Evolutionary conservation across 2,888 invertebrate species (phyloP), one percentile per base, ranked within the genome.

Genomic region (Amorpha juglandis): DNA sequence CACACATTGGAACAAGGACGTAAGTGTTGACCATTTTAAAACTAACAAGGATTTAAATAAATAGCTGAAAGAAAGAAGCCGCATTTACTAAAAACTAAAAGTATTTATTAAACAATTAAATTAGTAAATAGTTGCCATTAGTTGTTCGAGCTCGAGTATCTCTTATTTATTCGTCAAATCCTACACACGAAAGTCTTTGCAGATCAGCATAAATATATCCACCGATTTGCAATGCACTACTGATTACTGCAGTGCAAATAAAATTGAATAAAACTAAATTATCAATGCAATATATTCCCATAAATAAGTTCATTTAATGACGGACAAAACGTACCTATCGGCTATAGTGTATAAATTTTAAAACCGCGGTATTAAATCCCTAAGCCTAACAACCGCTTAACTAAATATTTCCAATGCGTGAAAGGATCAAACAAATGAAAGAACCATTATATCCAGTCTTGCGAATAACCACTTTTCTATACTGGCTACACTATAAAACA

Each of bases 381-480:
- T 27, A 27, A 27, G 27, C 4, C 27, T 3, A 27, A 27, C 27
- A 27, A 1, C 4, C 16, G 48, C n/a, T 38, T 35, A 38, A n/a
- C n/a, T n/a, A 38, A 35, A 53, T n/a, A 19, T 27, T 45, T 38
- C 47, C 27, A 55, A 63, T 47, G 47, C 72, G 74, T 76, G 70
- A 74, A 72, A 76, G 72, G 75, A 73, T 65, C 71, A 68, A 72
- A 76, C 72, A 75, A 74, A 78, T 12, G 75, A 74, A 75, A 78
- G 75, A 79, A 78, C 74, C 70, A 70, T 78, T 67, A 63, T 69
- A 70, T 72, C 78, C 83, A 83, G 83, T 83, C 82, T 83, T 82
- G 72, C 83, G 80, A 80, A 74, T 58, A 69, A 67, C 66, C 64
- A 52, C 62, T 51, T 35, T 48, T 55, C 50, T 19, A 19, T 55